Conservation (phyloP, 2,797 vertebrate species). For the Onychomys torridus region DNA sequence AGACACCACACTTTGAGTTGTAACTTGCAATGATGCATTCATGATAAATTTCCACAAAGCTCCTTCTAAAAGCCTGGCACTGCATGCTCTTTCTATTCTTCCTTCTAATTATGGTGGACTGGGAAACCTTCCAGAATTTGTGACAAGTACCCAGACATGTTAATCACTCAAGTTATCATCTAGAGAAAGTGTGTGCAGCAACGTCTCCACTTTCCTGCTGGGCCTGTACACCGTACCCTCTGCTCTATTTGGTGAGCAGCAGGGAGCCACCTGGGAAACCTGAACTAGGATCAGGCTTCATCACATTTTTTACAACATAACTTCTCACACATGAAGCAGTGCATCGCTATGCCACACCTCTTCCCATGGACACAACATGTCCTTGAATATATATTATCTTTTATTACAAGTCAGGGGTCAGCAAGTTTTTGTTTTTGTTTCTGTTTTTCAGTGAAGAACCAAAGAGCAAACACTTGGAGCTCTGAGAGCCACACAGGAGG, state of each 20-base stretch:
- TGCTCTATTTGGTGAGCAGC: neutral
- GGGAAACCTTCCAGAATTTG: constrained; percentile 16
- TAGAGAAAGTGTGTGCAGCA: neutral
- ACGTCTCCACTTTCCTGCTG: neutral
- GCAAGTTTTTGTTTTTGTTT: neutral
- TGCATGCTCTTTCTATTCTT: neutral
- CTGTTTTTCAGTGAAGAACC: neutral
- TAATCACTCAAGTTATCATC: neutral
- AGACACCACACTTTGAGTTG: neutral
- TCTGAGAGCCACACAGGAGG: neutral
- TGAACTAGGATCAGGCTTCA: neutral
- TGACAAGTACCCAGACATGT: neutral
- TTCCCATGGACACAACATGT: neutral
- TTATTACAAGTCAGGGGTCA: neutral
- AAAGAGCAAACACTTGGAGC: neutral
- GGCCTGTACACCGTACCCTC: neutral
- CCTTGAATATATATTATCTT: neutral
- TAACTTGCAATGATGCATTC: neutral
- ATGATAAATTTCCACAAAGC: neutral
- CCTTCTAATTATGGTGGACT: neutral
- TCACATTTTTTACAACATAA: too few species aligned
- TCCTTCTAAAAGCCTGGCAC: neutral
- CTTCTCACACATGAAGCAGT: neutral
- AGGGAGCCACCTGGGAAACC: neutral
- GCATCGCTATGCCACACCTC: neutral